A percentile compares a stretch with the other conserved stretches of the same genome.
These are phyloP conservation scores for Periophthalmus modestus DNA, from an alignment of 2,113 vertebrate genomes.

Conservation along the genomic window DNA sequence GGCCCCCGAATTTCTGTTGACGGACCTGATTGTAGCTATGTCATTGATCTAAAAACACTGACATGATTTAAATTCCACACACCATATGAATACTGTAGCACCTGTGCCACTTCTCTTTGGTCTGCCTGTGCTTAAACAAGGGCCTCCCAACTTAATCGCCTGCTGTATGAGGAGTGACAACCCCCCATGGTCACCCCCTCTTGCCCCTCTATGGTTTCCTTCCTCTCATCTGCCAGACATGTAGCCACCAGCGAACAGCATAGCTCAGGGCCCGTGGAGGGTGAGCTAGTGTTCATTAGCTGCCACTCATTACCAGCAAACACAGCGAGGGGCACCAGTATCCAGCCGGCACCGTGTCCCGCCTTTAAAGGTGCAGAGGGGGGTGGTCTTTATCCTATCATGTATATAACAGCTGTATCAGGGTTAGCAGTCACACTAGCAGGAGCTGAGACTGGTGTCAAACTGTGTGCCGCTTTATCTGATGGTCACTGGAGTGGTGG, in stretches of 20 bases:
- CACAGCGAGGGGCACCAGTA: constrained; percentile 54
- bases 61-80: neutral
- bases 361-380: constrained; percentile 30
- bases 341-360: constrained; percentile 36
- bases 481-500: constrained; percentile 10
- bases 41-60: neutral
- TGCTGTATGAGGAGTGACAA: constrained; percentile 48
- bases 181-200: constrained; percentile 48
- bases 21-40: no score
- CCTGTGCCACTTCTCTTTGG: constrained; percentile 41
- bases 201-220: constrained; percentile 15
- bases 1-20: no score
- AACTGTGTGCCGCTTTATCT: constrained; percentile 18
- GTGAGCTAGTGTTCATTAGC: constrained; percentile 60
- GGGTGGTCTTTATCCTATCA: constrained; percentile 33
- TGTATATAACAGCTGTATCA: constrained; percentile 13
- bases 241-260: constrained; percentile 52
- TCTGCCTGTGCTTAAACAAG: constrained; percentile 36
- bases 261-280: constrained; percentile 25
- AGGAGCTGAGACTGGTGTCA: constrained; percentile 17
- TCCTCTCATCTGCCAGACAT: constrained; percentile 56
- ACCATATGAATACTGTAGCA: constrained; percentile 15
- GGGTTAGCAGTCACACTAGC: constrained; percentile 18
- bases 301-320: constrained; percentile 57
- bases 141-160: constrained; percentile 35